Evolutionary conservation across 2,113 vertebrate species (phyloP), one percentile per base, ranked within the genome.

Genomic region (Lepus americanus): DNA sequence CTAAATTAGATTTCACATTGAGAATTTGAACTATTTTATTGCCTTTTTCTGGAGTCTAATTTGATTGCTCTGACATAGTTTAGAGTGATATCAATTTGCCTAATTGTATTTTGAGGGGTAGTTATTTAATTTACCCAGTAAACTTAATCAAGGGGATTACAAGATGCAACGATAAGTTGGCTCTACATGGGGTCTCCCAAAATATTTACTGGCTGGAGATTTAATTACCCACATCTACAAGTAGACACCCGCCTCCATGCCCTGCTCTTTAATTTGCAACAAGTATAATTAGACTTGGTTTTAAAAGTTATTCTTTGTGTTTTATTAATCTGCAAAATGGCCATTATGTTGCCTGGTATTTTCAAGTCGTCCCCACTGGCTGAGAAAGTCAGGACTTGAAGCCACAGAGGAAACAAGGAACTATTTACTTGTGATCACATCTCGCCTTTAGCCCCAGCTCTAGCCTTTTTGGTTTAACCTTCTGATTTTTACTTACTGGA

Each of bases 21-120:
- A 64, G 61, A 77, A 67, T 73, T 17, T 31, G 25, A 89, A 61
- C 27, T 69, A 16, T 73, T 77, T 49, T 82, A 0, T 80, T 87
- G 49, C 74, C 31, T 51, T 88, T 93, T 90, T 83, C 90, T 95
- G 23, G 80, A 59, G 25, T 16, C 51, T 93, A 49, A 76, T 94
- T 92, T 59, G 74, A 61, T 83, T 63, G 66, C 74, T 91, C 20
- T 72, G 74, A 89, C 76, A 72, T 51, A 76, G 6, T 59, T 87
- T 51, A 66, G 69, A 84, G 61, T 67, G 87, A 31, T 69, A 63
- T 29, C 63, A 72, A 0, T 88, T 89, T 92, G 67, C 66, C 93
- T 91, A 90, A 80, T 86, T 79, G 66, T 86, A 39, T 67, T 87
- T 70, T 74, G 76, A 87, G n/a, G 61, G 6, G 10, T 36, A 29